These are phyloP conservation scores for Griposia aprilina DNA, from an alignment of 2,888 invertebrate genomes.

Conservation along the genomic window DNA sequence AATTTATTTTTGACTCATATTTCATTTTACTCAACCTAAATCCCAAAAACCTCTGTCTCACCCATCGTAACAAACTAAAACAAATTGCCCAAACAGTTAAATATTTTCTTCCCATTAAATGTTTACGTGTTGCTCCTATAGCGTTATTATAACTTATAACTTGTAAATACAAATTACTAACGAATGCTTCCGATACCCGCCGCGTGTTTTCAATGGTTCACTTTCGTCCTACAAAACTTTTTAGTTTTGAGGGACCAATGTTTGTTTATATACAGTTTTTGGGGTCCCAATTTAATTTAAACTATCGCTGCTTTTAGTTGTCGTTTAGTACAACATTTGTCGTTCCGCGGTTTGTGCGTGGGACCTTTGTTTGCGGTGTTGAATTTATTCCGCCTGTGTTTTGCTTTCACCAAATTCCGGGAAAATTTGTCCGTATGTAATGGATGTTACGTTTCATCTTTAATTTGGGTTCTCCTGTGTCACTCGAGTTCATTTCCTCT, in stretches of 20 bases:
- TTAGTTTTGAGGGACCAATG: constrained; percentile 73
- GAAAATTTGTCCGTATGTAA: constrained; percentile 84
- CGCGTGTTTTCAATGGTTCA: constrained; percentile 85
- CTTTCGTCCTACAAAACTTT: constrained; percentile 81
- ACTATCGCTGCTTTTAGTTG: constrained; percentile 89
- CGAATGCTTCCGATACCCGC: constrained; percentile 80
- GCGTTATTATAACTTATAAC: constrained; percentile 73
- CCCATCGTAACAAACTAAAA: constrained; percentile 40
- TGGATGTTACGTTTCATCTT: constrained; percentile 85
- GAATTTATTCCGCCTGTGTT: constrained; percentile 80
- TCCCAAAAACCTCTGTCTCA: constrained; percentile 27
- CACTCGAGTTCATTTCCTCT: constrained; percentile 78
- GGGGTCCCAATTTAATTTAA: constrained; percentile 89
- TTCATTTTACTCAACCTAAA: constrained; percentile 8
- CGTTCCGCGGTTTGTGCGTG: constrained; percentile 79
- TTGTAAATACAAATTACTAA: constrained; percentile 79
- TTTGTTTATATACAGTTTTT: constrained; percentile 89
- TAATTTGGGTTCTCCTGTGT: constrained; percentile 83
- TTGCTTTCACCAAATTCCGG: constrained; percentile 80
- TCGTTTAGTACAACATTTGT: constrained; percentile 88
- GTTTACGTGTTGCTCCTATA: constrained; percentile 62
- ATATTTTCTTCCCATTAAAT: constrained; percentile 43
- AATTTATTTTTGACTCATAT: constrained; percentile 3
- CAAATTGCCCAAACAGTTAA: constrained; percentile 36
- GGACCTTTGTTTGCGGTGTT: constrained; percentile 84